These are phyloP conservation scores for Hemicrepidius hirtus DNA, from an alignment of 2,888 invertebrate genomes.

Conservation along the genomic window DNA sequence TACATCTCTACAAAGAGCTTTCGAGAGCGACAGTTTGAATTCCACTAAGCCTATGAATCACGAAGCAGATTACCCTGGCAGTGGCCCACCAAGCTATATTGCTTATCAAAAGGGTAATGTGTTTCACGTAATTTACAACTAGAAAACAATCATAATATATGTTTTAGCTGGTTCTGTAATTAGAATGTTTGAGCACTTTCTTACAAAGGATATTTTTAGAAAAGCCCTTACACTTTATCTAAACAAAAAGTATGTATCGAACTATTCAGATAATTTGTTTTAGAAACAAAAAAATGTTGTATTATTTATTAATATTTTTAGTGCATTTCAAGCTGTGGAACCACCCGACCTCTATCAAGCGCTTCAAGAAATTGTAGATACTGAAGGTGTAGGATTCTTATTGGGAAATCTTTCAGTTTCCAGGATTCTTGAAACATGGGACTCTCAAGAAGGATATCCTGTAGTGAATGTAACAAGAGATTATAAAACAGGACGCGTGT, in stretches of 20 bases:
- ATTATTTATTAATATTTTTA: conserved; percentile 24
- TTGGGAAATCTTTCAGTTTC: conserved; percentile 26
- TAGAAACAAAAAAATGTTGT: not conserved
- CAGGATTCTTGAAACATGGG: conserved; percentile 41
- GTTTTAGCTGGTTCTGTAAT: conserved; percentile 78
- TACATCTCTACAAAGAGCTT: conserved; percentile 36
- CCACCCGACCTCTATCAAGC: conserved; percentile 38
- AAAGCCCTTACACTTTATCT: conserved; percentile 44
- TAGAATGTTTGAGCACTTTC: conserved; percentile 52
- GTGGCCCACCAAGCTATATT: conserved; percentile 58
- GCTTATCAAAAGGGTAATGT: conserved; percentile 41
- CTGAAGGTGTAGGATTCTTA: not conserved
- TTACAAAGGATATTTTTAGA: conserved; percentile 43
- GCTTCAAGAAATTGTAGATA: conserved; percentile 32
- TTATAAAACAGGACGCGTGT: conserved; percentile 22
- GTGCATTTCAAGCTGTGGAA: conserved; percentile 18
- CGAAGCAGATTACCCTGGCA: conserved; percentile 74
- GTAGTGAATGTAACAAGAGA: conserved; percentile 41
- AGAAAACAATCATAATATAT: not conserved
- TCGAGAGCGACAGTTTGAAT: conserved; percentile 43
- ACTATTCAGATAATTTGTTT: too few species aligned
- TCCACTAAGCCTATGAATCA: conserved; percentile 73
- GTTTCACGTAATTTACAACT: conserved; percentile 18
- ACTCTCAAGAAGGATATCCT: conserved; percentile 38
- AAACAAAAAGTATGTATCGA: conserved; percentile 28